A percentile compares a stretch with the other conserved stretches of the same genome.
Evolutionary conservation across 1,140 invertebrate genomes (phyloP).

Genomic region (Propsilocerus akamusi): DNA sequence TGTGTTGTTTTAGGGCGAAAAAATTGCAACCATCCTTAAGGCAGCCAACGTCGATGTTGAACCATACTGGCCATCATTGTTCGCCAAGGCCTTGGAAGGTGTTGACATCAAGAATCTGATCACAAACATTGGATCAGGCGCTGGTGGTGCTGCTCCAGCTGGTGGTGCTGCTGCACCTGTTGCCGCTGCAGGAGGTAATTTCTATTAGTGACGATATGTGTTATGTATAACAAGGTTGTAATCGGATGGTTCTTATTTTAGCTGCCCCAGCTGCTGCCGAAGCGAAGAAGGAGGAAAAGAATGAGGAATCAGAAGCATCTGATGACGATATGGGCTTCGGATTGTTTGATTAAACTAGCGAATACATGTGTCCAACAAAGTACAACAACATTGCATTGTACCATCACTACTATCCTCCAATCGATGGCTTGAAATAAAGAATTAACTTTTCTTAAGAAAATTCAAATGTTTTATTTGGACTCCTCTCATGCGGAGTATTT

Average conservation of each 20-base stretch:
- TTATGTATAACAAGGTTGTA: background rate
- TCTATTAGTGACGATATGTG: conserved; percentile 18
- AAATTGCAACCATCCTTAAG: conserved; percentile 92
- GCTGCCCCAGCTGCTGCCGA: conserved; percentile 45
- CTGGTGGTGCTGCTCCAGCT: conserved; percentile 61
- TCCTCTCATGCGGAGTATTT: too few relatives aligned
- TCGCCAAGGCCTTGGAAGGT: conserved; percentile 91
- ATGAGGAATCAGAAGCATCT: conserved; percentile 63
- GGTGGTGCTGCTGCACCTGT: conserved; percentile 39
- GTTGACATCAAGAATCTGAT: conserved; percentile 88
- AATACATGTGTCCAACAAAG: background rate
- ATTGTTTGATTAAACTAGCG: conserved; percentile 11
- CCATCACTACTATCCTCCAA: too few relatives aligned
- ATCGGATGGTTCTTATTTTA: background rate
- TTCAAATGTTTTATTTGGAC: too few relatives aligned
- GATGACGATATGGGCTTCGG: conserved; percentile 95
- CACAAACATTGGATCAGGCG: conserved; percentile 84
- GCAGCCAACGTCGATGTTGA: conserved; percentile 92
- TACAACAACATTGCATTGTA: background rate
- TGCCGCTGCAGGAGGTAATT: conserved; percentile 17
- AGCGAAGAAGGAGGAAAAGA: conserved; percentile 62
- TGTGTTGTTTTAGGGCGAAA: conserved; percentile 83
- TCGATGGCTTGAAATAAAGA: too few relatives aligned
- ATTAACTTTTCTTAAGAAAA: too few relatives aligned
- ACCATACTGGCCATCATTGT: conserved; percentile 97